Evolutionary conservation across 2,113 vertebrate species (phyloP).

Genomic region (Syngnathus scovelli): DNA sequence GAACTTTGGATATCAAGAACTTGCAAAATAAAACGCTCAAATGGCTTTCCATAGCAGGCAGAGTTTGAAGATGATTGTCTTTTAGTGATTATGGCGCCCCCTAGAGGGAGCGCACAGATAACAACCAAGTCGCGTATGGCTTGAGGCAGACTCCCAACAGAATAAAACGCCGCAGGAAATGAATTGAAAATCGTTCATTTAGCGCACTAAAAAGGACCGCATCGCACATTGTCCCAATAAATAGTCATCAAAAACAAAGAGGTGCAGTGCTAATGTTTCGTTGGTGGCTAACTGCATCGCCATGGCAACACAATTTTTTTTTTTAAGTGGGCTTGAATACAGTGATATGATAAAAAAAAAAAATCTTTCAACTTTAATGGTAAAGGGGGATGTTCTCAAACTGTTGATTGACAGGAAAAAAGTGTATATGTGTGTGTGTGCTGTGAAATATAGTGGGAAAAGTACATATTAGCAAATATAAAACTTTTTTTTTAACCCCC

Average conservation of each 20-base stretch:
- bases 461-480: neutral
- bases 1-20: neutral
- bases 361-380: neutral
- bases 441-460: neutral
- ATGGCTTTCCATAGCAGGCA: neutral
- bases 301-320: neutral
- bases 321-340: neutral
- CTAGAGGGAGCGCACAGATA: slow-evolving; percentile 18
- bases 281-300: neutral
- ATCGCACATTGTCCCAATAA: neutral
- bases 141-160: neutral
- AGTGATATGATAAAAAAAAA: neutral
- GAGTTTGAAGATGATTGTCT: slow-evolving; percentile 66
- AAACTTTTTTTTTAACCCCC: neutral
- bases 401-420: neutral
- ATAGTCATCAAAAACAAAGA: slow-evolving; percentile 41
- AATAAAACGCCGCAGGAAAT: neutral
- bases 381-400: neutral
- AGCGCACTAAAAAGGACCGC: neutral
- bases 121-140: neutral
- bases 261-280: neutral
- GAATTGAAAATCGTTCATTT: neutral
- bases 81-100: slow-evolving; percentile 53
- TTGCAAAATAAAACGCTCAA: neutral
- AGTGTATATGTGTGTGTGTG: neutral